Evolutionary conservation across 1,140 invertebrate species (phyloP).

Genomic region (Lycorma delicatula): DNA sequence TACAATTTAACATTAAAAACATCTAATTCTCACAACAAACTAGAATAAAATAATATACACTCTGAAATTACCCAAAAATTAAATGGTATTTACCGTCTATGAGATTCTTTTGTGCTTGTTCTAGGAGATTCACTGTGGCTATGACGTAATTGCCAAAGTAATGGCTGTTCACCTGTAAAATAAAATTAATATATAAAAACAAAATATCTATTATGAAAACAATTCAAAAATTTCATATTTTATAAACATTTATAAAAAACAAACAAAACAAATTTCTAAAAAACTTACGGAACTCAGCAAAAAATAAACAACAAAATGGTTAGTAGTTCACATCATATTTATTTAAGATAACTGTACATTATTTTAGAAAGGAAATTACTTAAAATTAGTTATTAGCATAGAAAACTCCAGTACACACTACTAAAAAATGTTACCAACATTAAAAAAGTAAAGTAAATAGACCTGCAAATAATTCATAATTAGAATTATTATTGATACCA

Average conservation of each 20-base stretch:
- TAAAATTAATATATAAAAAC: neutral
- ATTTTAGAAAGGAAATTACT: no score
- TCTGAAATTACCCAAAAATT: no score
- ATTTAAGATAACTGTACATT: neutral
- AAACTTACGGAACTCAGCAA: neutral
- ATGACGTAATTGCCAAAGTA: slow-evolving; percentile 11
- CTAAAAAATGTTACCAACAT: no score
- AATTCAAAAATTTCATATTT: neutral
- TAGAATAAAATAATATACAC: no score
- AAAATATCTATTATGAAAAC: neutral
- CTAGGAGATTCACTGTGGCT: slow-evolving; percentile 17
- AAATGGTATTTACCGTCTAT: slow-evolving; percentile 15
- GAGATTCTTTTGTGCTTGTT: slow-evolving; percentile 8
- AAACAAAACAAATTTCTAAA: neutral
- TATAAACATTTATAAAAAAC: neutral
- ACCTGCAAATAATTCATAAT: no score
- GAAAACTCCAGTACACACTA: no score
- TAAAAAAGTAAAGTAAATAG: no score
- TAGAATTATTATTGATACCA: no score
- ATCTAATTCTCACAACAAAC: no score
- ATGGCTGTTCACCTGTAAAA: slow-evolving; percentile 18
- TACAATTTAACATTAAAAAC: no score
- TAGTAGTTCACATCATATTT: neutral
- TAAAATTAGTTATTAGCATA: no score
- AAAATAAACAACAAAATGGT: neutral